Evolutionary conservation across 1,140 invertebrate genomes (phyloP).

Genomic region (Euglossa dilemma): DNA sequence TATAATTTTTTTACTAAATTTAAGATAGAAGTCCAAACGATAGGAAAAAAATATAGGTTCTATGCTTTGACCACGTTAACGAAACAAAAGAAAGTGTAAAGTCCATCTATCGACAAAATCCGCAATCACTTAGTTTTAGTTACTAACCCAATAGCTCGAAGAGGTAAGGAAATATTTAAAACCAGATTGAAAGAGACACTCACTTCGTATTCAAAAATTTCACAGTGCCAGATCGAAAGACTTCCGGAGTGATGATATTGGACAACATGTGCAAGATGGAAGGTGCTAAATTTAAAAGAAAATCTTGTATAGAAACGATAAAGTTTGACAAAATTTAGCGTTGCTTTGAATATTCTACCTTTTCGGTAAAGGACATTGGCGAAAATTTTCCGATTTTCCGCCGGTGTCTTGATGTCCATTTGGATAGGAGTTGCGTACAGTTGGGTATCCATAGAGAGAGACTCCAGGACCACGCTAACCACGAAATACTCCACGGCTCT

Average conservation of each 20-base stretch:
- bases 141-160: too few species aligned
- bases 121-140: too few species aligned
- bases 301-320: background rate
- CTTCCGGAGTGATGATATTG: slow-evolving; percentile 80
- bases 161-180: too few species aligned
- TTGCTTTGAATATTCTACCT: slow-evolving; percentile 81
- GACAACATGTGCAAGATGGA: slow-evolving; percentile 83
- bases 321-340: background rate
- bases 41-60: too few species aligned
- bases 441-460: slow-evolving; percentile 88
- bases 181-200: slow-evolving; percentile 53
- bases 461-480: slow-evolving; percentile 88
- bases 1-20: too few species aligned
- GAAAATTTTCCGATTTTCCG: slow-evolving; percentile 92
- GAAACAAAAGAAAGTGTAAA: too few species aligned
- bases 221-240: slow-evolving; percentile 79
- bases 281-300: slow-evolving; percentile 75
- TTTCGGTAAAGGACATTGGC: slow-evolving; percentile 93
- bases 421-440: slow-evolving; percentile 91
- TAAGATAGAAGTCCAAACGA: too few species aligned
- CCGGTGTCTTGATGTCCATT: slow-evolving; percentile 88
- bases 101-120: too few species aligned
- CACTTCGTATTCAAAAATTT: slow-evolving; percentile 81
- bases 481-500: slow-evolving; percentile 35
- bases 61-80: too few species aligned